Conservation (phyloP, 1,140 invertebrate genomes). For the Cherax destructor region DNA sequence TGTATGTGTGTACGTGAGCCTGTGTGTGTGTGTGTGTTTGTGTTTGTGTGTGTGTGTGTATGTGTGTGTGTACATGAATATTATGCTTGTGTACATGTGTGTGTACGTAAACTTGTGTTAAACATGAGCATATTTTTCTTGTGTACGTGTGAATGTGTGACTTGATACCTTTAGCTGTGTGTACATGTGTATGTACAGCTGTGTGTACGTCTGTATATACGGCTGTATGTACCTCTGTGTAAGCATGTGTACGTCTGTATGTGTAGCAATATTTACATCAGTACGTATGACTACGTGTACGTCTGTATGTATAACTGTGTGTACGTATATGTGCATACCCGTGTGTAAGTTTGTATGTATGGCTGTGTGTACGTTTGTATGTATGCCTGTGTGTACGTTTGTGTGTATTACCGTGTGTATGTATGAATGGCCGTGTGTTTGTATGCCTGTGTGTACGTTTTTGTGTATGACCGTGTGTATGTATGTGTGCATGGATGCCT, state of each 20-base stretch:
- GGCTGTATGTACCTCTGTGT: no score
- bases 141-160: constrained; percentile 11
- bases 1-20: constrained; percentile 20
- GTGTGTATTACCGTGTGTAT: neutral
- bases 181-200: no score
- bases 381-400: neutral
- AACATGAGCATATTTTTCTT: neutral
- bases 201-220: no score
- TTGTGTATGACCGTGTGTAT: no score
- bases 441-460: no score
- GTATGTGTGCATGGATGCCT: no score
- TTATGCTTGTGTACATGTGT: neutral
- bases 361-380: neutral
- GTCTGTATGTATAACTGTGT: neutral
- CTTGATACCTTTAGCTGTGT: neutral
- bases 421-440: no score
- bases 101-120: neutral
- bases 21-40: constrained; percentile 44
- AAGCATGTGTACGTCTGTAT: neutral
- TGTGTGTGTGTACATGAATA: constrained; percentile 20
- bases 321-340: neutral
- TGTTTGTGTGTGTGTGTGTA: constrained; percentile 47
- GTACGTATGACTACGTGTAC: neutral
- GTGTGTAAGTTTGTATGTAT: neutral
- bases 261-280: neutral